Evolutionary conservation across 2,113 vertebrate species (phyloP), one percentile per base, ranked within the genome.

Genomic region (Dendropsophus ebraccatus): DNA sequence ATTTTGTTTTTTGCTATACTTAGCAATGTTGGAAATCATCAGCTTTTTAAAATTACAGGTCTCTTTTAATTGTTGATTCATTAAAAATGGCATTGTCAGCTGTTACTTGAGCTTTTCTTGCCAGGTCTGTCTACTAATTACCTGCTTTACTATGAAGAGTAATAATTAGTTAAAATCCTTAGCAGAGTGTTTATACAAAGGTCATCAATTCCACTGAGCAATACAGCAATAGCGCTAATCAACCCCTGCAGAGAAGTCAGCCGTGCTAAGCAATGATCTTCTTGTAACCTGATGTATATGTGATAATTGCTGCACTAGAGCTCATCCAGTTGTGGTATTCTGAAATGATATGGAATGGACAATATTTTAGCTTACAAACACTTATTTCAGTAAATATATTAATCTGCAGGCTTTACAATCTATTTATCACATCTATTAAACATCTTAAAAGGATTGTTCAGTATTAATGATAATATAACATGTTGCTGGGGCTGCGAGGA

Each of bases 11-110:
- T 4, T 23, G 13, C 25, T 67, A 47, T 62, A 13, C 45, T 47
- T 82, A 82, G 10, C 45, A 60, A 65, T 67, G 28, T n/a, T 81
- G 10, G 25, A 56, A 58, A 70, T 5, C 49, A 56, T 83, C 65
- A 21, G 21, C 28, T 49, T 49, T 10, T 49, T 49, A 9, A 8
- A 12, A 37, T 54, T 16, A n/a, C 21, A 50, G 47, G 81, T 72
- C 11, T 72, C 19, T 11, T 67, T 50, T 73, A 83, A 83, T 83
- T 83, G 67, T 73, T 32, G 21, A 41, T 45, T 32, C 49, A 83
- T 83, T 73, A 83, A 73, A 83, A 56, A 73, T 83, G 32, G 81
- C 81, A 37, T 28, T 73, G 67, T 83, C 81, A 83, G 81, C 81
- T 83, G 49, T 41, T 73, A 50, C 50, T 70, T 58, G 12, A n/a